Evolutionary conservation across 2,113 vertebrate species (phyloP).

Genomic region (Apus apus): DNA sequence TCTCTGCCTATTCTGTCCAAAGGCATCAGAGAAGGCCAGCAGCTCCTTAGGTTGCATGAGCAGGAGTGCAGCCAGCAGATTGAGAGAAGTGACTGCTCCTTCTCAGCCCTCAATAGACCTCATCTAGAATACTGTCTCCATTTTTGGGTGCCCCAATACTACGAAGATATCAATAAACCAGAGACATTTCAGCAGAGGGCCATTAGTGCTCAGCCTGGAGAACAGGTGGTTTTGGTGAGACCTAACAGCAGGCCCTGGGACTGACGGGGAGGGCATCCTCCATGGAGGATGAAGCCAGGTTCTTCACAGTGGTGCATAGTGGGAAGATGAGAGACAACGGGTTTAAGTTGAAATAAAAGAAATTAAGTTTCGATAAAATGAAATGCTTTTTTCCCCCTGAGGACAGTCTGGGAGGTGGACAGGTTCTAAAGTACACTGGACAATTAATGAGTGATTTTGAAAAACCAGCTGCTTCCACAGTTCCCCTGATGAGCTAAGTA

Average conservation of each 20-base stretch:
- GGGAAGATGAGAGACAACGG: neutral
- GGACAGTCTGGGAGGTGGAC: neutral
- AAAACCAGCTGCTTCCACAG: neutral
- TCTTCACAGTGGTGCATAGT: neutral
- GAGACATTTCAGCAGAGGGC: neutral
- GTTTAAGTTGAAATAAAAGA: neutral
- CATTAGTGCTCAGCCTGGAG: neutral
- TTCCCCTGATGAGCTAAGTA: neutral
- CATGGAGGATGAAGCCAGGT: neutral
- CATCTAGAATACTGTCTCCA: neutral
- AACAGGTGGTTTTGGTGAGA: neutral
- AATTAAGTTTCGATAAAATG: neutral
- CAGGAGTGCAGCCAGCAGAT: neutral
- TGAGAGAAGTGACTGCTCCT: neutral
- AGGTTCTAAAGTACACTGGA: neutral
- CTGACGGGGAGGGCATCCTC: neutral
- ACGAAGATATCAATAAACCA: neutral
- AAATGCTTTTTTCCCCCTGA: neutral
- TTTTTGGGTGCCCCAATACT: neutral
- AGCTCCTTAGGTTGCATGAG: neutral
- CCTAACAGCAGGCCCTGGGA: neutral
- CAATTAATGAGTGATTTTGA: neutral
- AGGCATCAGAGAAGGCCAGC: neutral
- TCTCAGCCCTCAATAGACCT: neutral
- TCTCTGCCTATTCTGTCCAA: neutral